Percentiles rank a stretch among this genome's conserved stretches.
phyloP scores from a whole-genome alignment of 2,113 vertebrate genomes.

The Propithecus coquereli region DNA sequence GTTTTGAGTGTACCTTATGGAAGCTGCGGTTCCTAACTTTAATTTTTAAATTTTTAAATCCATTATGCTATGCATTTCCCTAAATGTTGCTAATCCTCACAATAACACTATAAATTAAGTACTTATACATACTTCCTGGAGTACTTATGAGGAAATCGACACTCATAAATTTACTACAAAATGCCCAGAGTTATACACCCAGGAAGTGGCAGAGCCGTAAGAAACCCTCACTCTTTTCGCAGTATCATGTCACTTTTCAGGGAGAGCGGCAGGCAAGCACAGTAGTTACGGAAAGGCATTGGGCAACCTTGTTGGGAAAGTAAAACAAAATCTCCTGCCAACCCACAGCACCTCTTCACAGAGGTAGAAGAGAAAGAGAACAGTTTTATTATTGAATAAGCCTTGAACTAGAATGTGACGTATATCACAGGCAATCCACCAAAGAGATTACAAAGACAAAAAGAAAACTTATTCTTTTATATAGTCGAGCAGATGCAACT shows the following conservation, averaged over 20 bases:
- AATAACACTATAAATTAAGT: background rate
- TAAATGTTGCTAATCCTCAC: background rate
- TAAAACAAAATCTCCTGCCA: background rate
- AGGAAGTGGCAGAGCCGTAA: background rate
- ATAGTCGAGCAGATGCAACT: background rate
- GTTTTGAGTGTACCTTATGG: background rate
- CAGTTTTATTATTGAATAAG: background rate
- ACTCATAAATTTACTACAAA: background rate
- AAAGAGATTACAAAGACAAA: background rate
- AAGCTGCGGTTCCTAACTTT: background rate
- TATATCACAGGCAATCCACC: background rate
- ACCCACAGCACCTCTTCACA: background rate
- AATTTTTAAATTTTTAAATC: background rate
- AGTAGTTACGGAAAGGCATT: background rate
- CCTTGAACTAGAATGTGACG: background rate
- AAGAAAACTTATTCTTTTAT: background rate
- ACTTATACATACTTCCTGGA: background rate
- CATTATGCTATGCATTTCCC: background rate
- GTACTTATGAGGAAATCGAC: background rate
- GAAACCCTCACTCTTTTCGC: background rate
- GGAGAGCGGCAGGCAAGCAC: background rate
- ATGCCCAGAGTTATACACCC: background rate
- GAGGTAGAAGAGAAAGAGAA: background rate
- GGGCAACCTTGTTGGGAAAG: background rate
- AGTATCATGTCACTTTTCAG: background rate